Evolutionary conservation across 2,888 invertebrate genomes (phyloP), one percentile per base, ranked within the genome.

Genomic region (Nesidiocoris tenuis): DNA sequence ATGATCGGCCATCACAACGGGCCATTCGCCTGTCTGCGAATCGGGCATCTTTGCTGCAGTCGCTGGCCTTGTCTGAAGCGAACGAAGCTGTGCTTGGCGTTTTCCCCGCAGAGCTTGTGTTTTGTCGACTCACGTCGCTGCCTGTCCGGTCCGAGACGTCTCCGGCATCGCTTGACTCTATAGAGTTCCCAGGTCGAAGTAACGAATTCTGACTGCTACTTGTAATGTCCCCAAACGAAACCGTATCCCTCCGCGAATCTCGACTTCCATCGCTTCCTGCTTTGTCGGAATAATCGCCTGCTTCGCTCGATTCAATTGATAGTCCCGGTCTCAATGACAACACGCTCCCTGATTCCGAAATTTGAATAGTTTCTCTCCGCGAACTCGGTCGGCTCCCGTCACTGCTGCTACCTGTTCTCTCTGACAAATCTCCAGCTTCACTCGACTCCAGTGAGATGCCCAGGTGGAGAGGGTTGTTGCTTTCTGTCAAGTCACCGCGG

Each of bases 401-500:
- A 79, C 88, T 88, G 0, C 87, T 86, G 17, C 88, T 90, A 0
- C 87, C 88, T 0, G 88, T 88, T 75, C 83, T 84, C 70, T 85
- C 85, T 12, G 84, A 84, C 9, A 84, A 84, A 76, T 89, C 89
- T 7, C 88, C 88, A 21, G 89, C 86, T 79, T 90, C 90, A 80
- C 88, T 89, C 0, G 90, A 90, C 81, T 90, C 90, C 9, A 90
- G 86, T 0, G 90, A 91, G 79, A 89, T 88, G 0, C 89, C 89
- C 0, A 88, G 87, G 82, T 88, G 88, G 39, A 89, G 83, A 5
- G 88, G 78, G n/a, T 76, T 75, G 18, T 76, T 75, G 23, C 77
- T 70, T 9, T 79, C 77, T 56, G 74, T 65, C 39, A 76, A 63
- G 2, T 70, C 77, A 39, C 77, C 75, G 12, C 19, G 25, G 5